Base-by-base conservation (phyloP, 1,140 invertebrate species). In the Cydia amplana region DNA sequence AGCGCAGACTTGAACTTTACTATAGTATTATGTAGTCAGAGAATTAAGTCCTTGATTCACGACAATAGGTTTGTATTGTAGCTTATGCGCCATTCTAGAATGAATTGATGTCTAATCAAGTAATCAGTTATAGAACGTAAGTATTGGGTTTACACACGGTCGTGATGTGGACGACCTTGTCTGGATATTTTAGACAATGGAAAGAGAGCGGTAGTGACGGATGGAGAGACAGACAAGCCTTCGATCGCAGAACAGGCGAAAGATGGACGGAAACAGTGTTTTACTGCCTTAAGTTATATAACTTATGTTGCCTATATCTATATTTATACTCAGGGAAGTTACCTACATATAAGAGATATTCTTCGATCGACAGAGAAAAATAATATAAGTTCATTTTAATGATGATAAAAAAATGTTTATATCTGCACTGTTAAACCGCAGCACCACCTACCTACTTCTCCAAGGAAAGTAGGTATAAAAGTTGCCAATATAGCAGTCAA, bases 131-230 rank as follows among this genome's bases (percentile, higher is more conserved):
- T 23, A 12, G 7, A 60, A 60, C 20, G 20, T 60, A 60, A 60
- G 55, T 60, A 60, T 60, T 60, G 55, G 55, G 55, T 23, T 23
- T 60, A 60, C 55, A 55, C 51, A 60, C 55, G 20, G 64, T 70
- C 65, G 65, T 70, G 65, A 70, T 70, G 65, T 70, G 65, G n/a
- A 43, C 65, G 65, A 70, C 65, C 65, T 70, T 70, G 65, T 36
- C 14, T 18, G 25, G 5, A 32, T 67, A 67, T 23, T 28, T 28
- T 36, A 70, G 32, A 70, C 65, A 70, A 70, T 36, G 1, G 18
- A 70, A 70, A 70, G 65, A 67, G 64, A 70, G 65, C 7, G 65
- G 65, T 70, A 36, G 65, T 70, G 65, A 43, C 65, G 36, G 16
- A 70, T 70, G 2, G 28, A 70, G 32, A 70, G 16, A 36, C 65